Evolutionary conservation across 2,113 vertebrate species (phyloP).

Genomic region (Clarias macrocephalus): DNA sequence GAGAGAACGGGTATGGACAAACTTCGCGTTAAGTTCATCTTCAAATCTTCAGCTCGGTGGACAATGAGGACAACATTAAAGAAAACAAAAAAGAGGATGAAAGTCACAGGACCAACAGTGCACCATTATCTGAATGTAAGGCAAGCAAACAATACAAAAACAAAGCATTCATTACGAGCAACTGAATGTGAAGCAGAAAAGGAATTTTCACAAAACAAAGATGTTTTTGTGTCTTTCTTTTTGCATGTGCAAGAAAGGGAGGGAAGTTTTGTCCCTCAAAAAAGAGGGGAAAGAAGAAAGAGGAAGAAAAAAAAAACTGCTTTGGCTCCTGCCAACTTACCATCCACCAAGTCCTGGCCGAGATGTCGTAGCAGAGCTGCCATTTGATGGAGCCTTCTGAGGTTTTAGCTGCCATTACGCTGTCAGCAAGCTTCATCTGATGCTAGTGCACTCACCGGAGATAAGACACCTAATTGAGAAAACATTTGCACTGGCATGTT

Average conservation of each 20-base stretch:
- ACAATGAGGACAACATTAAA: slow-evolving; percentile 37
- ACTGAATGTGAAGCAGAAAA: slow-evolving; percentile 77
- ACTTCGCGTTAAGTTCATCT: slow-evolving; percentile 39
- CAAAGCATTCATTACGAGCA: slow-evolving; percentile 65
- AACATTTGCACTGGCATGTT: slow-evolving; percentile 98
- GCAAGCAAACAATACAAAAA: slow-evolving; percentile 72
- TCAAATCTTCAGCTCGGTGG: slow-evolving; percentile 31
- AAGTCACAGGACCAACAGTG: slow-evolving; percentile 61
- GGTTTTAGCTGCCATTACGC: slow-evolving; percentile 97
- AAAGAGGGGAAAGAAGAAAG: slow-evolving; percentile 65
- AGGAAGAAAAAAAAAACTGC: slow-evolving; percentile 70
- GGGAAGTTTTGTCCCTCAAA: slow-evolving; percentile 73
- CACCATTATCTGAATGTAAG: slow-evolving; percentile 63
- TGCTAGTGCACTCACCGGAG: slow-evolving; percentile 89
- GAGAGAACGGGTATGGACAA: slow-evolving; percentile 21
- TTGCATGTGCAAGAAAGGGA: slow-evolving; percentile 60
- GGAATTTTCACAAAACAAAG: slow-evolving; percentile 41
- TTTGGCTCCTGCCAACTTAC: slow-evolving; percentile 89
- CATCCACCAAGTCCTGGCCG: slow-evolving; percentile 99
- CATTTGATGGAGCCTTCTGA: slow-evolving; percentile 99
- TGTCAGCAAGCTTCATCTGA: slow-evolving; percentile 99
- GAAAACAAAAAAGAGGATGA: slow-evolving; percentile 43
- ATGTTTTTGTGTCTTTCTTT: slow-evolving; percentile 41
- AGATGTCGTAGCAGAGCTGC: slow-evolving; percentile 99
- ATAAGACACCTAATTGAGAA: slow-evolving; percentile 98